A percentile compares a stretch with the other conserved stretches of the same genome.
Evolutionary conservation across 2,797 vertebrate genomes (phyloP).

Genomic region (Meriones psammophilus): DNA sequence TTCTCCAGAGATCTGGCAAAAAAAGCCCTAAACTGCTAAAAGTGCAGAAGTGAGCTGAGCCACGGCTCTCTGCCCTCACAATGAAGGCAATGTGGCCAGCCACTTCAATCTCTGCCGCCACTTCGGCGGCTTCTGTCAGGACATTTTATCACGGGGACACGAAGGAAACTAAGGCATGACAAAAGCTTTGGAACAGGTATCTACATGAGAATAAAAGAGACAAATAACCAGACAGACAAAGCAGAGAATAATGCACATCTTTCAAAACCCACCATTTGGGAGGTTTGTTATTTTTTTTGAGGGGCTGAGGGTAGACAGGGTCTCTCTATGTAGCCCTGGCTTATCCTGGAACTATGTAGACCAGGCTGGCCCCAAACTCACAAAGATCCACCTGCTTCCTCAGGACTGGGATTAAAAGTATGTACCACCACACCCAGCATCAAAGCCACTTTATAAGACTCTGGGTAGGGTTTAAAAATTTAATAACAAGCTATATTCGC

Average conservation of each 20-base stretch:
- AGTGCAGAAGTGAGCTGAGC: background rate
- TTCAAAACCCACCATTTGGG: background rate
- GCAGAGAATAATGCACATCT: background rate
- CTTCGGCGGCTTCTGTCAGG: background rate
- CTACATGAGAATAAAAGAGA: background rate
- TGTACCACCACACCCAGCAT: background rate
- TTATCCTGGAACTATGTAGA: background rate
- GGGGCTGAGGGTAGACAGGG: background rate
- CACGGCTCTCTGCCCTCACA: background rate
- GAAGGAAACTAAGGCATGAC: background rate
- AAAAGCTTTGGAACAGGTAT: background rate
- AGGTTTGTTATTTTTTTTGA: too few species aligned
- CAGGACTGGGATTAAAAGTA: background rate
- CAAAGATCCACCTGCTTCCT: background rate
- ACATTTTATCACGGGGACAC: background rate
- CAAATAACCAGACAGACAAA: background rate
- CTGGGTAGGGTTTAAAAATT: background rate
- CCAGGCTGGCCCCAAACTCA: background rate
- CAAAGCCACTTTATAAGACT: background rate
- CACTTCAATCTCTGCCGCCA: background rate
- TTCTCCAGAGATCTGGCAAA: background rate
- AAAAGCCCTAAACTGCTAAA: too few species aligned
- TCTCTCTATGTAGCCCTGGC: background rate
- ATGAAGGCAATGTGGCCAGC: background rate
- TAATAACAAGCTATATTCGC: background rate